Evolutionary conservation across 2,888 invertebrate species (phyloP), one percentile per base, ranked within the genome.

Genomic region (Panorpa germanica): DNA sequence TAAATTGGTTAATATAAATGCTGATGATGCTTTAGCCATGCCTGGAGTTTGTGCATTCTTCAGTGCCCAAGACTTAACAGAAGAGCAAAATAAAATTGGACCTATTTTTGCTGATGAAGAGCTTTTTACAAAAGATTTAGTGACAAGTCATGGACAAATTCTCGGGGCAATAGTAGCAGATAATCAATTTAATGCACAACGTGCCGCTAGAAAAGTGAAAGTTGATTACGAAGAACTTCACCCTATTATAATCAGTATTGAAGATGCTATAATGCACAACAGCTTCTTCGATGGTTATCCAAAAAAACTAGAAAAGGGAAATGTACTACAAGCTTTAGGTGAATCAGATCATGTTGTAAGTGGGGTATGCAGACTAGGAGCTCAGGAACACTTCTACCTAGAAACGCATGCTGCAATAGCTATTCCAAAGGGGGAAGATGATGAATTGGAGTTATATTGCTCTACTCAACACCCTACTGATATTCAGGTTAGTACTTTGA

Each of bases 341-440:
- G 59, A 65, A 37, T 66, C 77, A 8, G 71, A 76, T 20, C 66
- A 76, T 46, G 52, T 80, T n/a, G 47, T 88, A 18, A 75, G 82
- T 53, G 85, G 86, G 1, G 69, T 78, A 40, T 59, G 70, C 24
- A 60, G 74, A 34, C 75, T 82, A 45, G 88, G 88, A 8, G 88
- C 85, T 0, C 93, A 96, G 53, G 95, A 95, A 48, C 96, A 96
- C 50, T 93, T 96, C 52, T 96, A 95, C 53, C 57, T 96, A 41
- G 96, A 96, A 55, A 86, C 93, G 0, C 70, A 82, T 36, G 69
- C 68, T 2, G 55, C 69, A 3, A 54, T 78, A 34, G 81, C 66
- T 0, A 55, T 77, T 25, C 82, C 82, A 1, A 71, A 69, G 40
- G n/a, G n/a, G n/a, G 82, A 82, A 48, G 74, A 74, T 34, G 71